These are phyloP conservation scores for Hyperoplus lanceolatus DNA, from an alignment of 2,797 vertebrate genomes.

Conservation along the genomic window DNA sequence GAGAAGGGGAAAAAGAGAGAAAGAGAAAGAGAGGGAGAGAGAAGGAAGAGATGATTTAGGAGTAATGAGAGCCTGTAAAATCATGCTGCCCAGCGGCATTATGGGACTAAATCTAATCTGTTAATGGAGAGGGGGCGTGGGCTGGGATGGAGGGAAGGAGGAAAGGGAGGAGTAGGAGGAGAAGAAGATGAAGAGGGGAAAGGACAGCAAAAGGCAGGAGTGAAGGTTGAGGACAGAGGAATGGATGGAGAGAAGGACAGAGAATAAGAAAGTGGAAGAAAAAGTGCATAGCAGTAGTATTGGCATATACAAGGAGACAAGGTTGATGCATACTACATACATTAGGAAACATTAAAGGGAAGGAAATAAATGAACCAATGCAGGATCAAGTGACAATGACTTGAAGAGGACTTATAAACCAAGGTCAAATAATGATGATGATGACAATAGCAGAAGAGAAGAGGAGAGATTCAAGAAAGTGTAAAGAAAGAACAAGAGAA, in stretches of 20 bases:
- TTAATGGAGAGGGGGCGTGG: constrained; percentile 76
- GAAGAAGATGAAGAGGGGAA: constrained; percentile 40
- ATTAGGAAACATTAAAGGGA: not conserved
- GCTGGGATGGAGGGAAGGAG: constrained; percentile 22
- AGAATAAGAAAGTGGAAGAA: not conserved
- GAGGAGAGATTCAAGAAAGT: not conserved
- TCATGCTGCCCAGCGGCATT: constrained; percentile 81
- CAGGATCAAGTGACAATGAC: not conserved
- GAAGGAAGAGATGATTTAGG: constrained; percentile 80
- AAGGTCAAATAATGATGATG: constrained; percentile 7
- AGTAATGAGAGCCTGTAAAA: constrained; percentile 84
- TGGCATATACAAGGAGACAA: not conserved
- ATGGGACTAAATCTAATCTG: constrained; percentile 85
- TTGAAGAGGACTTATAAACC: not conserved
- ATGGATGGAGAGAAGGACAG: constrained; percentile 24
- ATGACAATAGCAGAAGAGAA: not conserved
- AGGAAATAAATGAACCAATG: constrained; percentile 12
- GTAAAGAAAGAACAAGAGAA: not conserved
- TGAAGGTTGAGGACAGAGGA: constrained; percentile 53
- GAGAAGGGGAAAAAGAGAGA: constrained; percentile 16
- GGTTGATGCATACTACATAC: not conserved
- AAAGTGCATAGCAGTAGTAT: not conserved
- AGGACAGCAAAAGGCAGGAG: constrained; percentile 40
- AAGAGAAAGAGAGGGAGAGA: constrained; percentile 24
- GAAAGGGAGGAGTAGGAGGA: constrained; percentile 27